These are phyloP conservation scores for Diglossa cyanea DNA, from an alignment of 2,797 vertebrate species.

Conservation along the genomic window DNA sequence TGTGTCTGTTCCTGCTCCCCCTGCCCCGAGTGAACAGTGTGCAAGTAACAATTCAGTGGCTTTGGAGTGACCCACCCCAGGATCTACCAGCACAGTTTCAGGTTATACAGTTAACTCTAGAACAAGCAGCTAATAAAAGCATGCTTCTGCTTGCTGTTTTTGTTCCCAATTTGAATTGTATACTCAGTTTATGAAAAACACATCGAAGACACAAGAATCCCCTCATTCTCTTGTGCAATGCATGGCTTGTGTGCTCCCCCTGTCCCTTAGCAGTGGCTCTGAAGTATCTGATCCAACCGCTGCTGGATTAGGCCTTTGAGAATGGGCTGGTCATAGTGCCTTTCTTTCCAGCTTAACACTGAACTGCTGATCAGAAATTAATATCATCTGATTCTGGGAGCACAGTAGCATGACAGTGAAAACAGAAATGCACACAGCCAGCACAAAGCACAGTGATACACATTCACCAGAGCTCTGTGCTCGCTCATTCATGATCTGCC, in stretches of 20 bases:
- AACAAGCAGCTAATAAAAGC: background rate
- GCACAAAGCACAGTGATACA: background rate
- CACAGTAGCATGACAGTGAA: background rate
- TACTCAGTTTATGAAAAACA: background rate
- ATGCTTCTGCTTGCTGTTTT: background rate
- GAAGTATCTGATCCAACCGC: background rate
- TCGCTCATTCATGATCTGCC: background rate
- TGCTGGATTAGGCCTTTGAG: constrained; percentile 29
- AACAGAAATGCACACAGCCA: background rate
- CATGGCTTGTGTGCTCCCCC: background rate
- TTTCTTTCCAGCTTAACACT: constrained; percentile 41
- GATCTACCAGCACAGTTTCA: background rate
- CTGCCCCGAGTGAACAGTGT: background rate
- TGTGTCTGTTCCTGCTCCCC: background rate
- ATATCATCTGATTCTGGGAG: constrained; percentile 41
- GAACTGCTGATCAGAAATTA: constrained; percentile 62
- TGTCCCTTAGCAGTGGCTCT: background rate
- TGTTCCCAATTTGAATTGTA: background rate
- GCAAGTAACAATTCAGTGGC: background rate
- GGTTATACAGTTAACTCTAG: background rate
- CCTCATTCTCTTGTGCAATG: background rate
- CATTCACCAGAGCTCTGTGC: background rate
- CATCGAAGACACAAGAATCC: background rate
- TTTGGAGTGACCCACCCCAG: background rate
- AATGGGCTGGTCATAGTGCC: background rate